Evolutionary conservation across 2,888 invertebrate genomes (phyloP), one percentile per base, ranked within the genome.

Genomic region (Hypomecis punctinalis): DNA sequence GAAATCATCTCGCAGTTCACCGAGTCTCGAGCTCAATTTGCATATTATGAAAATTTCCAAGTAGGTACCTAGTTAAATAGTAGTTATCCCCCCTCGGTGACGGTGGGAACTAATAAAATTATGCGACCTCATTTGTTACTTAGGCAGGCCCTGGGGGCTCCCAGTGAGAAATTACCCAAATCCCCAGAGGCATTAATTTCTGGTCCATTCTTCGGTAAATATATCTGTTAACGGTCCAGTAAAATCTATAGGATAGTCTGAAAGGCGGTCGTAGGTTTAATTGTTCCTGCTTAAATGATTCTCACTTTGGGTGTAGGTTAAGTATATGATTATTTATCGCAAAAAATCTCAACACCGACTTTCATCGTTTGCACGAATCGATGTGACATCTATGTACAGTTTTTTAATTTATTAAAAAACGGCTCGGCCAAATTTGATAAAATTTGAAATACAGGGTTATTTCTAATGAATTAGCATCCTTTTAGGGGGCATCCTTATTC

Each of bases 51-150:
- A 70, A 72, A 78, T 72, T 67, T 67, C 61, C 67, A 68, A 74
- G 70, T 70, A 66, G 58, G 58, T 74, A 70, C 66, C 73, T 73
- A 61, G 61, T 61, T 61, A 59, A 60, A 61, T 40, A 51, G 61
- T 47, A 56, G 59, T 67, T 58, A 61, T 56, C 61, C 61, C 57
- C 61, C 53, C 64, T 43, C 54, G 54, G 52, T 61, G 65, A 62
- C 51, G 60, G 72, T 71, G 76, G 69, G 67, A 78, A 80, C 79
- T 83, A 81, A 87, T 85, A 82, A 84, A 86, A 84, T 87, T 80
- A 86, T 85, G 82, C 80, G 82, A 80, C 82, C 82, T 78, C 80
- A 82, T 85, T 87, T 82, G 76, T 87, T 79, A 82, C 80, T 79
- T 77, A 76, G 76, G 66, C 67, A 63, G 63, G 67, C 70, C 75